phyloP scores from a whole-genome alignment of 2,797 vertebrate genomes.

The Lateolabrax maculatus region DNA sequence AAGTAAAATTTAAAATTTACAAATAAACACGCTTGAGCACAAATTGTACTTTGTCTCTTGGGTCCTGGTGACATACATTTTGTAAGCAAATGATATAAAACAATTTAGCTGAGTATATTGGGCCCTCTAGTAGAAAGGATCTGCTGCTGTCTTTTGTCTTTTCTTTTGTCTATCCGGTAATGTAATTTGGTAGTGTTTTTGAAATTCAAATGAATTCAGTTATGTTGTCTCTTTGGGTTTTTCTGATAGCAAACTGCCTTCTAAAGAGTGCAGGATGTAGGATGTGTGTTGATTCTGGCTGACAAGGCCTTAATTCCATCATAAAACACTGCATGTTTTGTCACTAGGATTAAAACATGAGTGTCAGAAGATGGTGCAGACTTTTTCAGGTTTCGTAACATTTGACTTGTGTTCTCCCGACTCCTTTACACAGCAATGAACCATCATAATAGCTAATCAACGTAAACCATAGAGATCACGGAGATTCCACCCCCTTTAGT shows the following conservation, averaged over 20 bases:
- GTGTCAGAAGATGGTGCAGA: not conserved
- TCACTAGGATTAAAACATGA: not conserved
- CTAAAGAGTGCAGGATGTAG: not conserved
- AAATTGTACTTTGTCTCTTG: not conserved
- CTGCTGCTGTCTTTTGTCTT: too few species aligned
- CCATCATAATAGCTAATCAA: constrained; percentile 25
- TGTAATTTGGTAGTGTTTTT: too few species aligned
- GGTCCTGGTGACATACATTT: not conserved
- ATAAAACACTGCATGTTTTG: not conserved
- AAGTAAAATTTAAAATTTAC: not conserved
- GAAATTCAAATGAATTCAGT: not conserved
- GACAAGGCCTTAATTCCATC: not conserved
- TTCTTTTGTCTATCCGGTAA: too few species aligned
- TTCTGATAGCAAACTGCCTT: not conserved
- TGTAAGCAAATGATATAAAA: too few species aligned
- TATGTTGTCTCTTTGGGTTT: not conserved
- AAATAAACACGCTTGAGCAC: not conserved
- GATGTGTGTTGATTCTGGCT: not conserved
- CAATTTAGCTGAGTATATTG: too few species aligned
- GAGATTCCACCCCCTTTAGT: constrained; percentile 28
- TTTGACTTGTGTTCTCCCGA: constrained; percentile 4
- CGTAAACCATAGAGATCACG: constrained; percentile 53
- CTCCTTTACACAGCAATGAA: constrained; percentile 27
- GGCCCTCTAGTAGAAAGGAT: too few species aligned
- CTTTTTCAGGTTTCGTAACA: not conserved